Percentiles rank a stretch among this genome's conserved stretches.
These are phyloP conservation scores for Prenolepis imparis DNA, from an alignment of 2,888 invertebrate species.

Conservation along the genomic window DNA sequence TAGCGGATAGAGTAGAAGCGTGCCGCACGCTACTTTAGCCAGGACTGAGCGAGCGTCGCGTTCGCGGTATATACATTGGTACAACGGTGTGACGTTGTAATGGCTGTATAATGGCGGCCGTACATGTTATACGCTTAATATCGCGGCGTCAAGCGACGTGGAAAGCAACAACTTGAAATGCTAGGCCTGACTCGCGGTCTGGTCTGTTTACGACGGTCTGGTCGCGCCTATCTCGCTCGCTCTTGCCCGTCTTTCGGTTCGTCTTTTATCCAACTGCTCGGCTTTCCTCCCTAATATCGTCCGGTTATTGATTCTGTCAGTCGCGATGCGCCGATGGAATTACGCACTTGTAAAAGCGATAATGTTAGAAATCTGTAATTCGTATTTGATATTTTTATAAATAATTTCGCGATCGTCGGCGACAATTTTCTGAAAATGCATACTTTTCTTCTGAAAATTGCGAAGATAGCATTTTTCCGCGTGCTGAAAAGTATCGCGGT, in stretches of 20 bases:
- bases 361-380: not conserved
- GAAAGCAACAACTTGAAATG: conserved; percentile 74
- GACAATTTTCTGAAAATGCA: not conserved
- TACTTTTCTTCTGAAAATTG: not conserved
- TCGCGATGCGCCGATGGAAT: not conserved
- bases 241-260: conserved; percentile 14
- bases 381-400: not conserved
- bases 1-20: conserved; percentile 74
- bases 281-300: conserved; percentile 15
- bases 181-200: conserved; percentile 53
- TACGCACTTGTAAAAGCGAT: not conserved
- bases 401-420: not conserved
- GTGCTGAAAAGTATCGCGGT: conserved; percentile 54
- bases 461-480: not conserved
- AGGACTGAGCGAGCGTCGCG: conserved; percentile 37
- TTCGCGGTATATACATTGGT: conserved; percentile 53
- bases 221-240: conserved; percentile 1
- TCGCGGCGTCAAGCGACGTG: conserved; percentile 73
- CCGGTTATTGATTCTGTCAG: conserved; percentile 3
- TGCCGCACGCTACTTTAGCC: conserved; percentile 78
- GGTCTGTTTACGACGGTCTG: conserved; percentile 45
- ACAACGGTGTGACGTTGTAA: conserved; percentile 77
- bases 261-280: not conserved
- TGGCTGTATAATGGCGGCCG: conserved; percentile 76
- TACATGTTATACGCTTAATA: conserved; percentile 74